These are phyloP conservation scores for Diabrotica virgifera DNA, from an alignment of 1,140 invertebrate species.

Conservation along the genomic window DNA sequence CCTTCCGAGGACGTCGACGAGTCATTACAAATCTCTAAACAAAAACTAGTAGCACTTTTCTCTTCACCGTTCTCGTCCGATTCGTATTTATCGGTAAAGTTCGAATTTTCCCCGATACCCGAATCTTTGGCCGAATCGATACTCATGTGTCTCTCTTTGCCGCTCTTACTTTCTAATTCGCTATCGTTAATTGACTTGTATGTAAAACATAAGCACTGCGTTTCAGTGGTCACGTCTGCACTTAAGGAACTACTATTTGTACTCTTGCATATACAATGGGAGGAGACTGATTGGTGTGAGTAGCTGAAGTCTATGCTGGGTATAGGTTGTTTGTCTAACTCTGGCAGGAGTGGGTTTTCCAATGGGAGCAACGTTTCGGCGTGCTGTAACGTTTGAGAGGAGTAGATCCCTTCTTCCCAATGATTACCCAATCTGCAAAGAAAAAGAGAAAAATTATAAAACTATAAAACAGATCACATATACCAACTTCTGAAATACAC, in stretches of 20 bases:
- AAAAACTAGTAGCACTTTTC: constrained; percentile 9
- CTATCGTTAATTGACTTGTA: constrained; percentile 20
- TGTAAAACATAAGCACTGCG: constrained; percentile 4
- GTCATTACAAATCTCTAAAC: constrained; percentile 15
- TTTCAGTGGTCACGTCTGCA: constrained; percentile 6
- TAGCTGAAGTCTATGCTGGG: constrained; percentile 9
- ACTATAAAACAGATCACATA: too few species aligned
- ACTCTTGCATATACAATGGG: constrained; percentile 29
- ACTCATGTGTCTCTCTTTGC: constrained; percentile 52
- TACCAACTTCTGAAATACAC: too few species aligned
- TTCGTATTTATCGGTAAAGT: constrained; percentile 47
- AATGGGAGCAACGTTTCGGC: constrained; percentile 36
- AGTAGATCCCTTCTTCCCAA: constrained; percentile 44
- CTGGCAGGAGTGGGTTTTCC: constrained; percentile 12
- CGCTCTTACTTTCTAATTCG: constrained; percentile 8
- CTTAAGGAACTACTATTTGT: constrained; percentile 34
- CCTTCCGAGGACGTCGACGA: constrained; percentile 17
- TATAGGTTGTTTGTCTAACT: constrained; percentile 16
- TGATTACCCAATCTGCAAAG: constrained; percentile 36
- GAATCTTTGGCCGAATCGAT: constrained; percentile 57
- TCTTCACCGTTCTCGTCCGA: constrained; percentile 43
- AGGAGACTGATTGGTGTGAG: constrained; percentile 3
- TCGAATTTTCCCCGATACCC: constrained; percentile 55
- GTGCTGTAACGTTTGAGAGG: constrained; percentile 34
- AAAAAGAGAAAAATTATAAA: too few species aligned